phyloP scores from a whole-genome alignment of 2,888 invertebrate species.

The Eulithis prunata region DNA sequence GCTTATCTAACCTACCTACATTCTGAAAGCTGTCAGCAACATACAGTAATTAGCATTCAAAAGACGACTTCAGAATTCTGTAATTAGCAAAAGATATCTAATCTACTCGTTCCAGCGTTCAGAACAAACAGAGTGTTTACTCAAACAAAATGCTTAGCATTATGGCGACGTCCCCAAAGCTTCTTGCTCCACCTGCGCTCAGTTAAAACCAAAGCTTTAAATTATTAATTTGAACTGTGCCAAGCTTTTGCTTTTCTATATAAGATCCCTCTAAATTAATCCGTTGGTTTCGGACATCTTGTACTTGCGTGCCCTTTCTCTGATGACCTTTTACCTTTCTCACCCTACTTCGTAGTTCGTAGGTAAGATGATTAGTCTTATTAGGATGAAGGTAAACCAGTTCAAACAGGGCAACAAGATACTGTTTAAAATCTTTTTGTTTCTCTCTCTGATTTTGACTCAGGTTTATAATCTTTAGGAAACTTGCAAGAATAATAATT shows the following conservation, averaged over 20 bases:
- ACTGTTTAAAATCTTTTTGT: background rate
- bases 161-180: conserved; percentile 10
- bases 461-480: background rate
- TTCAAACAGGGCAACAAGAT: background rate
- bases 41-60: too few relatives aligned
- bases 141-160: conserved; percentile 17
- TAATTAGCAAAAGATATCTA: conserved; percentile 2
- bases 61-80: conserved; percentile 1
- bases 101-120: background rate
- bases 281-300: background rate
- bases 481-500: conserved; percentile 22
- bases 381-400: background rate
- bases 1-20: too few relatives aligned
- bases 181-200: conserved; percentile 28
- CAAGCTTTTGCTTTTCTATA: conserved; percentile 10
- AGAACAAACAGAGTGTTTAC: background rate
- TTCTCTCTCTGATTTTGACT: background rate
- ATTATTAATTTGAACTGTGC: conserved; percentile 35
- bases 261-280: background rate
- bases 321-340: too few relatives aligned
- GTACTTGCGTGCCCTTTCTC: too few relatives aligned
- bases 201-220: conserved; percentile 24
- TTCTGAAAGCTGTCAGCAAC: too few relatives aligned
- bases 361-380: too few relatives aligned
- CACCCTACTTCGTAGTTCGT: too few relatives aligned